A percentile compares a stretch with the other conserved stretches of the same genome.
Evolutionary conservation across 23 tunicate genomes (phyloP).

Genomic region (Botrylloides violaceus): DNA sequence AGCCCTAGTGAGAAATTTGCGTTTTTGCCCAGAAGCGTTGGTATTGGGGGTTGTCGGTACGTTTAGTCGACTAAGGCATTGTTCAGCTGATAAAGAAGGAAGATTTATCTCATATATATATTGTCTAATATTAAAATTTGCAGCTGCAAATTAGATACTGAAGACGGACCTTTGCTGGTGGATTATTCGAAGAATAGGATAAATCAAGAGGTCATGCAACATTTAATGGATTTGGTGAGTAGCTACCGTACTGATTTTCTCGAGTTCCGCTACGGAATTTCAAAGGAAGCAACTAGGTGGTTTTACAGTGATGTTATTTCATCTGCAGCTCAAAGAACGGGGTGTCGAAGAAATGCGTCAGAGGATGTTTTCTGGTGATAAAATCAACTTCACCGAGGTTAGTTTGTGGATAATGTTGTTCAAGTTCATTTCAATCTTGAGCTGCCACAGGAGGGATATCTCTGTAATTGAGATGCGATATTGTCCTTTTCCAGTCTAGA

Average conservation of each 20-base stretch:
- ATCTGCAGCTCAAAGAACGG: constrained; percentile 17
- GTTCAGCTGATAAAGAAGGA: no score
- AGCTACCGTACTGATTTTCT: no score
- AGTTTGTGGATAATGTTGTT: no score
- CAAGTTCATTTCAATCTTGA: neutral
- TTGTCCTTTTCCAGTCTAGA: constrained; percentile 38
- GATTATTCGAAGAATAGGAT: constrained; percentile 86
- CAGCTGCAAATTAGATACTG: constrained; percentile 6
- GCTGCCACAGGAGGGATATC: neutral
- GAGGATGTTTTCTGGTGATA: constrained; percentile 87
- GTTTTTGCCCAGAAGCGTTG: no score
- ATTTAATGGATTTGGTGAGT: constrained; percentile 14
- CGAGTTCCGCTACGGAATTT: no score
- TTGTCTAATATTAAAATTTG: neutral
- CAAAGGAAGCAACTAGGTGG: no score
- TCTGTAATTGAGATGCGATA: neutral
- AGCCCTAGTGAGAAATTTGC: no score
- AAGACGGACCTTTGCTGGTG: constrained; percentile 49
- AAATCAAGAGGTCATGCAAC: constrained; percentile 42
- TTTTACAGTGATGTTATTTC: no score
- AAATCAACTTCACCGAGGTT: constrained; percentile 90
- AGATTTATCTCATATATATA: no score
- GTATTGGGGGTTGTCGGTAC: no score
- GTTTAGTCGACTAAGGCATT: no score
- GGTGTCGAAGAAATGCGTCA: constrained; percentile 73